Conservation (phyloP, 2,797 vertebrate species). For the Borostomias antarcticus region DNA sequence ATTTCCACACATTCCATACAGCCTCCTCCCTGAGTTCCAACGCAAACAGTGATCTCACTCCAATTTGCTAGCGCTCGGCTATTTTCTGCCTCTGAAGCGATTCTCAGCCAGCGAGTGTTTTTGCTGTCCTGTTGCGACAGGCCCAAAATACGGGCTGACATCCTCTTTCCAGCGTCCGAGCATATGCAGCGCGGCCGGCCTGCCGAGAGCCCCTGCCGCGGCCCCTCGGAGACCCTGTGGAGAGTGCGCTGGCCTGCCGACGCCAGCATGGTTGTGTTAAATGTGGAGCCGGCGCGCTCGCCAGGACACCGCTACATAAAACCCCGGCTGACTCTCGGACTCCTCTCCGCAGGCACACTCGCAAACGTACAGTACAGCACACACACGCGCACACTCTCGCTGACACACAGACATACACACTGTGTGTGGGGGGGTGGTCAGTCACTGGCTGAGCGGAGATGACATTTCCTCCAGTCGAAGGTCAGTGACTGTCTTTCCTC, state of each 20-base stretch:
- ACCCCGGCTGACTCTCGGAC: conserved; percentile 23
- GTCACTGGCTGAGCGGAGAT: conserved; percentile 22
- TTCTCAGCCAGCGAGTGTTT: conserved; percentile 55
- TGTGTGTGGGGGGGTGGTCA: background rate
- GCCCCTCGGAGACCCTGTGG: conserved; percentile 34
- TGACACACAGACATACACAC: background rate
- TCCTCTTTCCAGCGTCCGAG: conserved; percentile 48
- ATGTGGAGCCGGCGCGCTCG: conserved; percentile 54
- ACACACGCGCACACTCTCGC: too few species aligned
- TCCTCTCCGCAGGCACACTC: conserved; percentile 20
- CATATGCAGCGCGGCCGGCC: conserved; percentile 61
- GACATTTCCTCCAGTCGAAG: conserved; percentile 51
- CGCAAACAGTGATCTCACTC: conserved; percentile 60
- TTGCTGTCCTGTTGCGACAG: conserved; percentile 54
- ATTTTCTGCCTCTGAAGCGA: conserved; percentile 68
- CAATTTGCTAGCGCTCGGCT: conserved; percentile 60
- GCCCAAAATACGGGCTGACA: conserved; percentile 62
- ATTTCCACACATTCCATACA: conserved; percentile 53
- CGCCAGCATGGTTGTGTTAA: conserved; percentile 64
- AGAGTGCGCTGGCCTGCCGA: conserved; percentile 25
- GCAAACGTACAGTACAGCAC: conserved; percentile 16
- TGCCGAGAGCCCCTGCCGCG: conserved; percentile 48
- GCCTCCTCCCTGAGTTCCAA: conserved; percentile 49
- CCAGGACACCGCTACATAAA: conserved; percentile 45
- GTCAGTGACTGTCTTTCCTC: conserved; percentile 43